Percentiles rank a stretch among this genome's conserved stretches.
These are phyloP conservation scores for Notamacropus eugenii DNA, from an alignment of 2,797 vertebrate species.

Conservation along the genomic window DNA sequence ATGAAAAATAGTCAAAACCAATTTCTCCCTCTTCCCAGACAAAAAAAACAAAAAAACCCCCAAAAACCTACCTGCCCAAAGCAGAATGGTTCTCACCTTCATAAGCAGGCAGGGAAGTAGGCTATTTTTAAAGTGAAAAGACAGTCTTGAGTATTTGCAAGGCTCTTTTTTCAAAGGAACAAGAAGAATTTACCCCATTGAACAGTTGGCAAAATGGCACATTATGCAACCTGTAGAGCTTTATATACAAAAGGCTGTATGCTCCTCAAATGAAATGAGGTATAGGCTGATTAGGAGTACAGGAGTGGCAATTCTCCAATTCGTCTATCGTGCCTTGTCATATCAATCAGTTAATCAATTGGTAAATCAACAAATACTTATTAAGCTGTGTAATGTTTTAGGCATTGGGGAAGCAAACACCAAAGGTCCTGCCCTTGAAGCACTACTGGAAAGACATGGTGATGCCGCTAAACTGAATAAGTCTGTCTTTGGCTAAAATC, in stretches of 20 bases:
- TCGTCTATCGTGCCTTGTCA: neutral
- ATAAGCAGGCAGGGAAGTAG: neutral
- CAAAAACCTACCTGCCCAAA: neutral
- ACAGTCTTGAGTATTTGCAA: slow-evolving; percentile 31
- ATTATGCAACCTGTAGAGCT: neutral
- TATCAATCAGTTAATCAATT: neutral
- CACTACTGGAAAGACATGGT: neutral
- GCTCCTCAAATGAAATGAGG: neutral
- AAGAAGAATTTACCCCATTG: neutral
- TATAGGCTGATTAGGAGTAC: neutral
- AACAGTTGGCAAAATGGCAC: neutral
- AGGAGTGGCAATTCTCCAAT: neutral
- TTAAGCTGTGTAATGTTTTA: neutral
- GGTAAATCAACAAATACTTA: neutral
- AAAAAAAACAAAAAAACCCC: no score
- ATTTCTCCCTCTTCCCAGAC: neutral
- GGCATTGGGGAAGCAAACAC: neutral
- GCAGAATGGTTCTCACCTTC: neutral
- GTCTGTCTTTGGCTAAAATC: neutral
- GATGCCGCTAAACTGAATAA: neutral
- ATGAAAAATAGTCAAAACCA: slow-evolving; percentile 29
- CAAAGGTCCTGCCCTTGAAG: neutral
- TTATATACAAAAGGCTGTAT: neutral
- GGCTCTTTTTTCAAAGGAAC: neutral
- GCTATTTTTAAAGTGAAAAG: neutral